Evolutionary conservation across 2,888 invertebrate species (phyloP), one percentile per base, ranked within the genome.

Genomic region (Argyresthia albistria): DNA sequence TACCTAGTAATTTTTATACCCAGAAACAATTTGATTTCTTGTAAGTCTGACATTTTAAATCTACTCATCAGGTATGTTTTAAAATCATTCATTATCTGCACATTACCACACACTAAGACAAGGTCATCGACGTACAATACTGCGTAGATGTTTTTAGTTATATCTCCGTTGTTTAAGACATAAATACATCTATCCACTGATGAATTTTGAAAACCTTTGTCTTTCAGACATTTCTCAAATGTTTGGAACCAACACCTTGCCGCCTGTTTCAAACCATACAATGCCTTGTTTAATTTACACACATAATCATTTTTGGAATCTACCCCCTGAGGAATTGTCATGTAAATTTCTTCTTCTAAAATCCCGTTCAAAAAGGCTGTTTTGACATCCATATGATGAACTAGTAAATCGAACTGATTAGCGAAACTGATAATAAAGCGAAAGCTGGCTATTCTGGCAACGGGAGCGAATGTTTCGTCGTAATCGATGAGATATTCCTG

Each of bases 241-340:
- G 47, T 8, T 55, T 60, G 55, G 55, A 55, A 61, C 59, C 60
- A 63, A 39, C 57, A 58, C 9, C 60, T 52, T 15, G 60, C 54
- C 6, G 62, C 54, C 15, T 63, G 61, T 43, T 63, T 63, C 11
- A 61, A 46, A 0, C 60, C 63, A 49, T 65, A 64, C 25, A 64
- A 53, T 12, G 62, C 36, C 53, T 64, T 63, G 52, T 63, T 61
- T 55, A 59, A 50, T 58, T 64, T 67, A 52, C 65, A 68, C 0
- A 64, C 60, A 35, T 59, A 46, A 53, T 60, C 56, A 35, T 50
- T 45, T 49, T 56, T 52, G 45, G 10, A 6, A 42, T 25, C 35
- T 35, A 64, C 16, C 9, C 61, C 59, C 42, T 60, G 58, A 15
- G 62, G 64, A n/a, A 60, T 35, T 55, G 48, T 46, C 63, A 64